Percentiles rank a stretch among this genome's conserved stretches.
Conservation (phyloP, 2,888 invertebrate genomes). For the Drosophila buzzatii region DNA sequence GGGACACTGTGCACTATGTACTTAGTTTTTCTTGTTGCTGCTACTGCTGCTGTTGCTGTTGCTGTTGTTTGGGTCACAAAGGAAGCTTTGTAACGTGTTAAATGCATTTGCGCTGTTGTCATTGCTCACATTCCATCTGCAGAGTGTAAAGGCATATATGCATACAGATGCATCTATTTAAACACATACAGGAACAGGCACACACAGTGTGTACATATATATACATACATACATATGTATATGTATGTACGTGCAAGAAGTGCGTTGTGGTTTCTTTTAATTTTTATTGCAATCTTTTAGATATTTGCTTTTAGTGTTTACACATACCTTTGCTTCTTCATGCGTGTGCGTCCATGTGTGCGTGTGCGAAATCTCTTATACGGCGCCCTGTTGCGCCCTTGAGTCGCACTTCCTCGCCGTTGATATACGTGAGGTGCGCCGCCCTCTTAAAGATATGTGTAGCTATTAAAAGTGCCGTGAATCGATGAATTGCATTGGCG, state of each 20-base stretch:
- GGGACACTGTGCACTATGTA: constrained; percentile 26
- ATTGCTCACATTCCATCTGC: constrained; percentile 39
- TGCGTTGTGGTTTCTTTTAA: constrained; percentile 14
- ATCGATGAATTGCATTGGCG: constrained; percentile 8
- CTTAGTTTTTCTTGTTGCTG: neutral
- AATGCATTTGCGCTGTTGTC: constrained; percentile 30
- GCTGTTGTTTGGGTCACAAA: constrained; percentile 41
- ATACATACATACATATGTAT: neutral
- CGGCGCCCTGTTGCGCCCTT: constrained; percentile 33
- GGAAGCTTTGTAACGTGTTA: constrained; percentile 43
- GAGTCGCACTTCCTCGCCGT: constrained; percentile 8
- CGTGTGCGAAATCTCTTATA: neutral
- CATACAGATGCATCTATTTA: constrained; percentile 2
- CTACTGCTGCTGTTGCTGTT: neutral
- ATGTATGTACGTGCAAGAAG: constrained; percentile 30
- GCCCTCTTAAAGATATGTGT: constrained; percentile 6
- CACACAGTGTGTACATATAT: neutral
- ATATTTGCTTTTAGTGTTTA: constrained; percentile 37
- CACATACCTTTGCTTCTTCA: neutral
- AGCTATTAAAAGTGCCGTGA: constrained; percentile 16
- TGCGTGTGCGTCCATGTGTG: neutral
- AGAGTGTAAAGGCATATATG: constrained; percentile 27
- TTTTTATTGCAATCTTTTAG: constrained; percentile 44
- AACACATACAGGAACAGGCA: neutral
- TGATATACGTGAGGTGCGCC: neutral